phyloP scores from a whole-genome alignment of 2,888 invertebrate genomes.

The Palloptera scutellata region DNA sequence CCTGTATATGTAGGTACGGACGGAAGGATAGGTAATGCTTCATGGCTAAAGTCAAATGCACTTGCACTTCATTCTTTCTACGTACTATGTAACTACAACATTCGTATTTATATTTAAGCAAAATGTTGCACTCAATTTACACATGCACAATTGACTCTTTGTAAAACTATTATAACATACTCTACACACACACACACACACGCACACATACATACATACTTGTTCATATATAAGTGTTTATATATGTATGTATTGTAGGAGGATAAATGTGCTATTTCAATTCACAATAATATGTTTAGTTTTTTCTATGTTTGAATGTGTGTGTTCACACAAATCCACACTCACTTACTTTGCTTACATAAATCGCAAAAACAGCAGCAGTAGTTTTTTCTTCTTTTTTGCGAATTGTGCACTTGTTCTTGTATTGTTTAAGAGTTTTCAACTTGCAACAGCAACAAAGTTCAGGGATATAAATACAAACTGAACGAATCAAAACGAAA shows the following conservation, averaged over 20 bases:
- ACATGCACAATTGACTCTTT: not conserved
- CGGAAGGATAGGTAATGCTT: too few species aligned
- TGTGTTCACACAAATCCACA: not conserved
- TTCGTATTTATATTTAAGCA: not conserved
- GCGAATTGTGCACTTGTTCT: not conserved
- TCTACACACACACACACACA: not conserved
- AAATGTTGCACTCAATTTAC: not conserved
- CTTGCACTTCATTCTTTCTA: too few species aligned
- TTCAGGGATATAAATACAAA: not conserved
- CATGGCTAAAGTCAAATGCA: too few species aligned
- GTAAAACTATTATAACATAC: not conserved
- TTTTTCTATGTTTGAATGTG: not conserved
- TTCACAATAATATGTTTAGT: too few species aligned
- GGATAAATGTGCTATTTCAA: too few species aligned
- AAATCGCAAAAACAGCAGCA: not conserved
- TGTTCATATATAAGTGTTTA: slow-evolving; percentile 1
- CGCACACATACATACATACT: not conserved
- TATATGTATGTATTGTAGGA: slow-evolving; percentile 2
- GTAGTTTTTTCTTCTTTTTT: not conserved
- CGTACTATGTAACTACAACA: too few species aligned
- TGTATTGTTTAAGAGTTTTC: not conserved
- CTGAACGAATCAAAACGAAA: not conserved
- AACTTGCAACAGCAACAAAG: not conserved
- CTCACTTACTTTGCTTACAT: slow-evolving; percentile 18
- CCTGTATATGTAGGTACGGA: too few species aligned